Evolutionary conservation across 2,113 vertebrate genomes (phyloP).

Genomic region (Sialia sialis): DNA sequence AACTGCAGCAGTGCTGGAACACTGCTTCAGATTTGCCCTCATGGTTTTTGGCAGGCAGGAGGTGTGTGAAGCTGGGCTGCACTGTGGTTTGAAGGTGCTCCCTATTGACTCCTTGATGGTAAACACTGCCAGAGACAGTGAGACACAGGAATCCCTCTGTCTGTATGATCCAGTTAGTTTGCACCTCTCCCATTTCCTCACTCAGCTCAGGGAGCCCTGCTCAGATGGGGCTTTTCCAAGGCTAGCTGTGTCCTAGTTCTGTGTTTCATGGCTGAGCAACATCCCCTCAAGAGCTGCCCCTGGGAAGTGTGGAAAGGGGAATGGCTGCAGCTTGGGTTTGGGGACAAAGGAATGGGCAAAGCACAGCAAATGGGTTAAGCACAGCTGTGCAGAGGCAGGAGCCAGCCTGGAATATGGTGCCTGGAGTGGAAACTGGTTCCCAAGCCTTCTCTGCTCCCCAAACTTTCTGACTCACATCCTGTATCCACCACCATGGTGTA

Average conservation of each 20-base stretch:
- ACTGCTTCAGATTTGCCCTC: neutral
- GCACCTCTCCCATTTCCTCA: neutral
- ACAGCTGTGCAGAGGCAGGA: neutral
- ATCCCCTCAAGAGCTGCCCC: neutral
- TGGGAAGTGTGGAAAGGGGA: neutral
- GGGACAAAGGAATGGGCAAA: neutral
- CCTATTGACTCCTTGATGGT: accelerated
- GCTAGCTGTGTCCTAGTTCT: neutral
- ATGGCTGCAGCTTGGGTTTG: neutral
- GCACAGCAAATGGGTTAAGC: neutral
- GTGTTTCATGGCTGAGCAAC: neutral
- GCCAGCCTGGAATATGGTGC: neutral
- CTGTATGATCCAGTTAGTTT: neutral
- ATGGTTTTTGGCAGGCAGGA: neutral
- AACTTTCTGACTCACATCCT: constrained; percentile 7
- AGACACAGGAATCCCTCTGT: neutral
- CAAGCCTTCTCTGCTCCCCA: neutral
- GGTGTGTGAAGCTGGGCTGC: neutral
- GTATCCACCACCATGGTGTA: neutral
- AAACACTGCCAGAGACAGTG: neutral
- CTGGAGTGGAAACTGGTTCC: neutral
- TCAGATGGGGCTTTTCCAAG: neutral
- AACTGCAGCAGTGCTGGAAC: accelerated
- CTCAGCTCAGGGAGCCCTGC: neutral
- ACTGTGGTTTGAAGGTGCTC: neutral